Evolutionary conservation across 2,888 invertebrate genomes (phyloP).

Genomic region (Drosophila glabriapex): DNA sequence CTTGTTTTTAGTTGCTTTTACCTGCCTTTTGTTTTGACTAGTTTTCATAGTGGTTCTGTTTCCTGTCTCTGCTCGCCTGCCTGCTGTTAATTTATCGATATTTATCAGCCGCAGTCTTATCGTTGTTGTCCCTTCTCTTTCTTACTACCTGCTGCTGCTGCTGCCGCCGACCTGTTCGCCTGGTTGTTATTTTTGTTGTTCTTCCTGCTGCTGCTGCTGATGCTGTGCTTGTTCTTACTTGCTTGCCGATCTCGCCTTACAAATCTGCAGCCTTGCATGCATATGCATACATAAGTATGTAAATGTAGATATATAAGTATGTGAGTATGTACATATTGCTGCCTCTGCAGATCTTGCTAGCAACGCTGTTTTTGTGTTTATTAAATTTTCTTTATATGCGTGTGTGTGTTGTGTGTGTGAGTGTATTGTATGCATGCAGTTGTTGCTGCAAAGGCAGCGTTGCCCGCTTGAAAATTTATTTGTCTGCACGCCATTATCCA

Average conservation of each 20-base stretch:
- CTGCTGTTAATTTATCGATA: slow-evolving; percentile 64
- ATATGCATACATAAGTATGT: slow-evolving; percentile 5
- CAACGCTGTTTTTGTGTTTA: slow-evolving; percentile 65
- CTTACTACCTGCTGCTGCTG: slow-evolving; percentile 60
- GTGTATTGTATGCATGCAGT: slow-evolving; percentile 32
- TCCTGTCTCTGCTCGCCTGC: slow-evolving; percentile 36
- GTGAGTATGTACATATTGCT: slow-evolving; percentile 13
- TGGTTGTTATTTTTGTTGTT: slow-evolving; percentile 46
- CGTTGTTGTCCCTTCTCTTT: slow-evolving; percentile 35
- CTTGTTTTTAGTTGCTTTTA: slow-evolving; percentile 38
- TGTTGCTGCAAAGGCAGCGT: slow-evolving; percentile 28
- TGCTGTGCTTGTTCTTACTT: slow-evolving; percentile 46
- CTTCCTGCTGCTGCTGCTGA: slow-evolving; percentile 29
- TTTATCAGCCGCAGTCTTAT: slow-evolving; percentile 63
- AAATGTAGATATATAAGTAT: not conserved
- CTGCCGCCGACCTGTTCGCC: slow-evolving; percentile 66
- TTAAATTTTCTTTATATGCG: slow-evolving; percentile 59
- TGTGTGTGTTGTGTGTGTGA: slow-evolving; percentile 3
- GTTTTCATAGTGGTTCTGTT: slow-evolving; percentile 45
- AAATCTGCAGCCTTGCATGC: slow-evolving; percentile 60
- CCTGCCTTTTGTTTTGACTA: slow-evolving; percentile 62
- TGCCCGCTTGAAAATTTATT: slow-evolving; percentile 71
- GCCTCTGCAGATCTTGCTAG: slow-evolving; percentile 55
- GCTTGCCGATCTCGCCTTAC: slow-evolving; percentile 66
- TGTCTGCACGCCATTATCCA: slow-evolving; percentile 77